Evolutionary conservation across 2,888 invertebrate genomes (phyloP), one percentile per base, ranked within the genome.

Genomic region (Pachydiplax longipennis): DNA sequence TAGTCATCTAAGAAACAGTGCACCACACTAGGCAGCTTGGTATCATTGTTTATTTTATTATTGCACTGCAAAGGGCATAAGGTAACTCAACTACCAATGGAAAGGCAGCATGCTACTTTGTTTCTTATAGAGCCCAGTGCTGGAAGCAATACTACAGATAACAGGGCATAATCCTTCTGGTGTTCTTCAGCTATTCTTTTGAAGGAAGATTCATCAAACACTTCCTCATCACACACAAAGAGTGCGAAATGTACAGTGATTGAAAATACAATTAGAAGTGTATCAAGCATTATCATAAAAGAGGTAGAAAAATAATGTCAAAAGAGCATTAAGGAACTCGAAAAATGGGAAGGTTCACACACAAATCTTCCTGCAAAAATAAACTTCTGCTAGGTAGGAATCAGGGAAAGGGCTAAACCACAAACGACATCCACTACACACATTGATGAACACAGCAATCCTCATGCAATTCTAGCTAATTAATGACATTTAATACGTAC

Each of bases 281-380:
- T 31, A 3, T 73, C 73, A 73, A 87, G 87, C 87, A 87, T 58
- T 35, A n/a, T 35, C 18, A 35, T 87, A 61, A 87, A 87, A 87
- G 22, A 58, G 58, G 58, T 18, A 58, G 61, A 61, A 35, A 82
- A 82, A 37, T 25, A 81, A 31, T 61, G 53, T 61, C 37, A 35
- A 61, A 61, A 37, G 53, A 61, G 58, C 58, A 37, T 87, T 58
- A 37, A 73, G 31, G 13, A 73, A 61, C 37, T 35, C 31, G 61
- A 87, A 87, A 87, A 87, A 87, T 87, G 87, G 87, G 87, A 87
- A 87, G 58, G 87, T 87, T 87, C 87, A 87, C 87, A 87, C 37
- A 87, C 87, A 87, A 87, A 87, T 87, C 87, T 87, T 87, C 87
- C 87, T 87, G 87, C 87, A 87, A 87, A 87, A 87, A 87, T 87